These are phyloP conservation scores for Microcebus tavaratra DNA, from an alignment of 2,113 vertebrate species.

Conservation along the genomic window DNA sequence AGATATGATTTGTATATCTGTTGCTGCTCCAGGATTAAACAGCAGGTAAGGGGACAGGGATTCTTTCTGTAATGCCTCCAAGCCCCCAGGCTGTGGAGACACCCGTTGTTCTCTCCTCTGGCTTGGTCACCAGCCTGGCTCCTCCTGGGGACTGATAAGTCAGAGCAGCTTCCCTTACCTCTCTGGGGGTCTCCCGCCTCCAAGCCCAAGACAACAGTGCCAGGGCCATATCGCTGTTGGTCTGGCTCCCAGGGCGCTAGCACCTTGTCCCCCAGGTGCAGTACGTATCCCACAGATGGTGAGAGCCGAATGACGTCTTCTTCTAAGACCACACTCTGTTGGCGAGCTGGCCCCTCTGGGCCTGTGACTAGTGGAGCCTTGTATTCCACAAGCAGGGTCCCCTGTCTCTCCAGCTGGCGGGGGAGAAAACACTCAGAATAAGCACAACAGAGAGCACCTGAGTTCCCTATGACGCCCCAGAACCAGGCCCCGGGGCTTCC, in stretches of 20 bases:
- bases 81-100: background rate
- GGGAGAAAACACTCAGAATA: slow-evolving; percentile 49
- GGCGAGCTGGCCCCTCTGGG: slow-evolving; percentile 54
- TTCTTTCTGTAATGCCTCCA: background rate
- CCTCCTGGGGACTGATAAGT: background rate
- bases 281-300: slow-evolving; percentile 69
- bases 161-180: slow-evolving; percentile 81
- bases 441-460: background rate
- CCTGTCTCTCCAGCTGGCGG: slow-evolving; percentile 81
- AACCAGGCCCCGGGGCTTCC: background rate
- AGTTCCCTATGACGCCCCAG: fast-evolving
- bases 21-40: background rate
- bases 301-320: slow-evolving; percentile 87
- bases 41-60: background rate
- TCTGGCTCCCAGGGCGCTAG: slow-evolving; percentile 89
- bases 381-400: slow-evolving; percentile 88
- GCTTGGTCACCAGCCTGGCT: background rate
- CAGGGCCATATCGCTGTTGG: slow-evolving; percentile 86
- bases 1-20: background rate
- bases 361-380: slow-evolving; percentile 66
- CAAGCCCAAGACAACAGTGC: slow-evolving; percentile 84
- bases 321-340: slow-evolving; percentile 81
- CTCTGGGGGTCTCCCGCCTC: slow-evolving; percentile 81
- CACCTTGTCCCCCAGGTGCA: slow-evolving; percentile 89
- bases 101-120: background rate